Evolutionary conservation across 2,113 vertebrate genomes (phyloP), one percentile per base, ranked within the genome.

Genomic region (Xenotilapia longispinis): DNA sequence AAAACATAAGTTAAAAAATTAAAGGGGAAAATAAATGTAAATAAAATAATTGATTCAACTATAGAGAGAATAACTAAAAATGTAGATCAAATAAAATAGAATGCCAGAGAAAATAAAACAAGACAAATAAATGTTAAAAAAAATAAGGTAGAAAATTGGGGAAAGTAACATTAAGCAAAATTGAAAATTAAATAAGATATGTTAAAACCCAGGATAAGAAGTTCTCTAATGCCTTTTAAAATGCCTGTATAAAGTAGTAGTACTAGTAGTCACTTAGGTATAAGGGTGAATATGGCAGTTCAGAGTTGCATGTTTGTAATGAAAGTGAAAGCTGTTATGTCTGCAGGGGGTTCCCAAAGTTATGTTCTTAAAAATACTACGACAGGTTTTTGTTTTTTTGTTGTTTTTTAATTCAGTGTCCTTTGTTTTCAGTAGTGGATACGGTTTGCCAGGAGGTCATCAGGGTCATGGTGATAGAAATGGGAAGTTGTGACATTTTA

Each of bases 241-340:
- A 75, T 75, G 9, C 3, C 21, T 26, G 13, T 15, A 75, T 17
- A 75, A 17, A 47, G 68, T 28, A 28, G 21, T 73, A 45, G 40
- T 28, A 47, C 4, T 47, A 2, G 58, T 65, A 36, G 60, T 36
- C 17, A 0, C 0, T 36, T n/a, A 15, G n/a, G 0, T 47, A 47
- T 45, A 70, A 10, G 21, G 23, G 70, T 75, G 70, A 75, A 28
- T 47, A 26, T 47, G 70, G 5, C 23, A 26, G 36, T 68, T 40
- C 9, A 31, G 23, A 75, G 6, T 75, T 19, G n/a, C n/a, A 42
- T 45, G 73, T 78, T 78, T 33, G 6, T 78, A 51, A 13, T 31
- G 45, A 78, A 78, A 78, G 45, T 78, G 26, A 78, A 78, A 51
- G 45, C 73, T 78, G 26, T 31, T 2, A n/a, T 78, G 26, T 51